A percentile compares a stretch with the other conserved stretches of the same genome.
These are phyloP conservation scores for Entosphenus tridentatus DNA, from an alignment of 2,113 vertebrate species.

Conservation along the genomic window DNA sequence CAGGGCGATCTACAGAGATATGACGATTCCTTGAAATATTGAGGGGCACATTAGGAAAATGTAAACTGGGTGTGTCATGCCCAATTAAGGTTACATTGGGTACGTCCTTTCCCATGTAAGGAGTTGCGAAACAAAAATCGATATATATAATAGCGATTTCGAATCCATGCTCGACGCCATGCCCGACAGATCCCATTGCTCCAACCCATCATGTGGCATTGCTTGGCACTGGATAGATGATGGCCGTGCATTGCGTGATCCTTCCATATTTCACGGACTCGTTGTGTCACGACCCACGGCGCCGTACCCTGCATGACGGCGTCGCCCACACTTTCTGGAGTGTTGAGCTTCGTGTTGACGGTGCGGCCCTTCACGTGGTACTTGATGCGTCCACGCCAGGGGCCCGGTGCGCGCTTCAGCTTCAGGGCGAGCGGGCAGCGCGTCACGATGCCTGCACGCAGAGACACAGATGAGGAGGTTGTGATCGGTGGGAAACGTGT, in stretches of 20 bases:
- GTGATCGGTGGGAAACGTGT: too few species aligned
- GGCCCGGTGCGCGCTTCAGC: too few species aligned
- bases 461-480: too few species aligned
- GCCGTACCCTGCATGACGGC: not conserved
- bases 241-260: not conserved
- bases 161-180: not conserved
- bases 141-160: not conserved
- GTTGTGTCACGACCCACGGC: not conserved
- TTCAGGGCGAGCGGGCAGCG: slow-evolving; percentile 1
- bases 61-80: too few species aligned
- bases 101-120: too few species aligned
- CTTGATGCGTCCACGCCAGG: not conserved
- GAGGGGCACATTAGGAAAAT: too few species aligned
- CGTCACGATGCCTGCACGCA: not conserved
- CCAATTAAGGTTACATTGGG: too few species aligned
- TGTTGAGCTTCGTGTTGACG: not conserved
- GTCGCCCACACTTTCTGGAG: not conserved
- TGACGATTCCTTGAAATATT: too few species aligned
- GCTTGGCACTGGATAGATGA: not conserved
- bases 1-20: too few species aligned
- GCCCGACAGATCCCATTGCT: not conserved
- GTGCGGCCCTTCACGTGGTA: not conserved
- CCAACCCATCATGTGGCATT: not conserved
- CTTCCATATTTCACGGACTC: not conserved
- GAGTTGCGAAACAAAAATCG: not conserved